These are phyloP conservation scores for Sturnira hondurensis DNA, from an alignment of 2,113 vertebrate species.

Conservation along the genomic window DNA sequence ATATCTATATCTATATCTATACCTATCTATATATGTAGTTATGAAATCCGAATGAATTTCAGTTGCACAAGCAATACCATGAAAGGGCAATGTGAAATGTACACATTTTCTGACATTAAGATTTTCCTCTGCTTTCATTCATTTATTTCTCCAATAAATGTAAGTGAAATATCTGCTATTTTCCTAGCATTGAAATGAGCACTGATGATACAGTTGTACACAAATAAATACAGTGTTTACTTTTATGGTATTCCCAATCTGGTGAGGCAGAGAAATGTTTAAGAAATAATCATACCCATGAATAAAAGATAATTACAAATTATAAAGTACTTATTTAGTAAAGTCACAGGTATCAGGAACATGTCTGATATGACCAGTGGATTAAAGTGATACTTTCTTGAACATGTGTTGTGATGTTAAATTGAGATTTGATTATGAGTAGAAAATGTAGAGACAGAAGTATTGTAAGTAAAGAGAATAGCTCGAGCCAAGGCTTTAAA, in stretches of 20 bases:
- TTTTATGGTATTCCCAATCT: background rate
- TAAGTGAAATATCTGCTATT: background rate
- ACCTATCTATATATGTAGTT: too few species aligned
- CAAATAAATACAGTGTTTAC: background rate
- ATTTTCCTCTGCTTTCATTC: background rate
- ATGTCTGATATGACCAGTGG: background rate
- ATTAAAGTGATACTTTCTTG: background rate
- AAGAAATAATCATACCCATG: background rate
- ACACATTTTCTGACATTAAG: background rate
- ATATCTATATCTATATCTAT: too few species aligned
- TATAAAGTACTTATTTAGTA: background rate
- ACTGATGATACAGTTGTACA: background rate
- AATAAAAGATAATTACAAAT: background rate
- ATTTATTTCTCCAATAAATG: background rate
- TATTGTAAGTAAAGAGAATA: background rate
- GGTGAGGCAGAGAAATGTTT: background rate
- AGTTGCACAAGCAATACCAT: background rate
- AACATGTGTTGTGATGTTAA: background rate
- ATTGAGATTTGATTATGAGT: background rate
- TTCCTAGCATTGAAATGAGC: background rate
- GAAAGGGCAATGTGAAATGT: background rate
- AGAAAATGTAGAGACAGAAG: background rate
- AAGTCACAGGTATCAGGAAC: background rate
- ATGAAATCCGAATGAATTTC: background rate
- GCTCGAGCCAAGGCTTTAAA: background rate